Evolutionary conservation across 2,797 vertebrate genomes (phyloP).

Genomic region (Propithecus perrieri): DNA sequence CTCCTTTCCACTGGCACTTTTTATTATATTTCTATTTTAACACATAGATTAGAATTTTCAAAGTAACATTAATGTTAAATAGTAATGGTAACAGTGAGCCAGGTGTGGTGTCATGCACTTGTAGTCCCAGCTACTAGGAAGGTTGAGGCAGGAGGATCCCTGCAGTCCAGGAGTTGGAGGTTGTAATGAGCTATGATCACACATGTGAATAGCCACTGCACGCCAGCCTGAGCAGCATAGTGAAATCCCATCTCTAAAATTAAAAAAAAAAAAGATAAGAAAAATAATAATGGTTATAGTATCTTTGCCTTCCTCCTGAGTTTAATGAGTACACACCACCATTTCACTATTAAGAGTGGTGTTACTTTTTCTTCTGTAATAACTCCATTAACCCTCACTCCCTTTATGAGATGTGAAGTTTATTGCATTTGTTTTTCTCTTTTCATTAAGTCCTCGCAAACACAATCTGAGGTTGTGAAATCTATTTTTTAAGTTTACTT

Average conservation of each 20-base stretch:
- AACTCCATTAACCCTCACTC: background rate
- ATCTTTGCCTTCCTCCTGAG: background rate
- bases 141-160: no score
- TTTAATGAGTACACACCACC: background rate
- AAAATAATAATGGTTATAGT: background rate
- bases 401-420: background rate
- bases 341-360: background rate
- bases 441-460: background rate
- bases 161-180: no score
- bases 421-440: background rate
- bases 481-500: background rate
- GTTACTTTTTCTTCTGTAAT: background rate
- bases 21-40: background rate
- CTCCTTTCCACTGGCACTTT: background rate
- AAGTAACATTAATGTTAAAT: background rate
- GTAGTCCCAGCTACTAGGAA: no score
- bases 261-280: no score
- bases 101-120: no score
- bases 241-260: no score
- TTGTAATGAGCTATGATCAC: no score
- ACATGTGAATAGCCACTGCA: no score
- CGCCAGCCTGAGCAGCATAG: no score
- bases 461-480: background rate
- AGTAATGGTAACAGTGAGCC: background rate
- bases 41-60: background rate